Evolutionary conservation across 1,140 invertebrate species (phyloP), one percentile per base, ranked within the genome.

Genomic region (Mizuhopecten yessoensis): DNA sequence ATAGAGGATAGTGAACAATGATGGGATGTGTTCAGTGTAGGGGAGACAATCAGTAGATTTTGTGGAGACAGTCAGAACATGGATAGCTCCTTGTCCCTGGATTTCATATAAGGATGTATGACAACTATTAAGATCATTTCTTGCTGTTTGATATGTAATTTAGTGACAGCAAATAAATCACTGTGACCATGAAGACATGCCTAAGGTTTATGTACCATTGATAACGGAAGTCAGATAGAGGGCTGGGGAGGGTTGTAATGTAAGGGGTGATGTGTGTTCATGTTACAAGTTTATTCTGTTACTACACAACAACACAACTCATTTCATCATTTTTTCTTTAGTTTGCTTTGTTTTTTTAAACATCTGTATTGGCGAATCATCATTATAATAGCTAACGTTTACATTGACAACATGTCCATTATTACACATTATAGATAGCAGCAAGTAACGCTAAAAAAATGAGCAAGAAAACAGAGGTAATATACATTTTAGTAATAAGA

Each of bases 381-480:
- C 23, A 29, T 29, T 9, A 13, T 29, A n/a, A 75, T 45, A 1
- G 29, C 57, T 29, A 75, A 75, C 23, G 17, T 45, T 10, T 75
- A 5, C n/a, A 75, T 29, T 75, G n/a, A 3, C 17, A 29, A 29
- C 57, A n/a, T 75, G 23, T 75, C n/a, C 1, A 75, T 75, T n/a
- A 75, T 75, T 75, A 29, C n/a, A 45, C 17, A 45, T 45, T 29
- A 75, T 75, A 75, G 57, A 75, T 75, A 75, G 23, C n/a, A 75
- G 57, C 57, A 75, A 75, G 57, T 75, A 75, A 75, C 29, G 57
- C 57, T 75, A 75, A 75, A 75, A 75, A 75, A 75, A 75, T 75
- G 9, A 11, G 57, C 57, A 75, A 75, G 57, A 75, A 75, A 75
- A 75, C 57, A 75, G 57, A 75, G 57, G 57, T 75, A 75, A 75